Conservation (phyloP, 2,888 invertebrate species). For the Hemicrepidius hirtus region DNA sequence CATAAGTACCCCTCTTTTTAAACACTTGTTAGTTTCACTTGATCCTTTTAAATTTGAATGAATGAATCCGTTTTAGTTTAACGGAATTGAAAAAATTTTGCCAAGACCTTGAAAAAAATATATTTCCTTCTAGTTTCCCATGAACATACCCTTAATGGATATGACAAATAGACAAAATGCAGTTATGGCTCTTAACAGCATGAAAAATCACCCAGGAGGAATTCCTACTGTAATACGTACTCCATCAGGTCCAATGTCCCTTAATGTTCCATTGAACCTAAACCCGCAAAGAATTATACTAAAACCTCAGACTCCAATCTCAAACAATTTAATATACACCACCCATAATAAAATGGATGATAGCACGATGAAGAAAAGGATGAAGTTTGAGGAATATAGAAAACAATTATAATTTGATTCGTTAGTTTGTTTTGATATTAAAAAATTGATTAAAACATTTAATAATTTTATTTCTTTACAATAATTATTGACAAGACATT, state of each 20-base stretch:
- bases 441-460: background rate
- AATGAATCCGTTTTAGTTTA: too few species aligned
- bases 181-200: slow-evolving; percentile 27
- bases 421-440: too few species aligned
- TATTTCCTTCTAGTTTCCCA: slow-evolving; percentile 23
- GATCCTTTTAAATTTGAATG: too few species aligned
- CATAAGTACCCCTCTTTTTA: too few species aligned
- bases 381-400: slow-evolving; percentile 6
- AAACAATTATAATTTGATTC: too few species aligned
- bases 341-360: slow-evolving; percentile 32
- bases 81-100: too few species aligned
- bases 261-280: slow-evolving; percentile 39
- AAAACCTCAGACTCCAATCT: slow-evolving; percentile 36
- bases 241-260: slow-evolving; percentile 28
- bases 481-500: background rate
- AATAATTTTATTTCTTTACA: background rate
- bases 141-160: slow-evolving; percentile 36
- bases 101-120: background rate
- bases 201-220: slow-evolving; percentile 20
- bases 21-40: too few species aligned
- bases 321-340: background rate
- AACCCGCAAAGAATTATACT: slow-evolving; percentile 44
- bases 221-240: slow-evolving; percentile 40
- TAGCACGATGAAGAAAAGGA: slow-evolving; percentile 1
- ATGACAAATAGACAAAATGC: slow-evolving; percentile 38